Base-by-base conservation (phyloP, 2,888 invertebrate species). In the Sarcophaga caerulescens region DNA sequence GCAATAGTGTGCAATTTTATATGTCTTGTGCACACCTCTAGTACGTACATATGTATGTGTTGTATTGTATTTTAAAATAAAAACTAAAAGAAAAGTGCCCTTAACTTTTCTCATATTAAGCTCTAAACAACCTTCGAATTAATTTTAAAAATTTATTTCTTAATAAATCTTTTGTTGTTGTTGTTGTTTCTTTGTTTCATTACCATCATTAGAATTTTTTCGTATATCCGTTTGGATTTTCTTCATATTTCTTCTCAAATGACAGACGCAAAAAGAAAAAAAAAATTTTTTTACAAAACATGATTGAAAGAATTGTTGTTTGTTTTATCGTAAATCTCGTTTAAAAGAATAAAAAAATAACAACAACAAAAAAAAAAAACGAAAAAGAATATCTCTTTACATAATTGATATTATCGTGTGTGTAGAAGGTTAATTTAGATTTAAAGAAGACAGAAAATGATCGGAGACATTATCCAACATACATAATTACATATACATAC, bases 381-480 rank as follows among this genome's bases (percentile, higher is more conserved):
- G 10, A 1, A 0, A 35, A 10, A 35, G 8, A 82, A 85, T 85
- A 85, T 85, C 71, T 85, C 73, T 82, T 82, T 83, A 85, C 83
- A 85, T 83, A 85, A 83, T 85, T 82, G 83, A 85, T 85, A 83
- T 85, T 79, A 83, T 83, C 76, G 74, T 68, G 35, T 35, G 35
- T 52, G 78, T 75, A 76, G 35, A 85, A 75, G 85, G 71, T 80
- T 85, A 83, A 80, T 85, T 82, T 82, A 82, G 78, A 79, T 79
- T 82, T 79, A 80, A 47, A 47, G 65, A 52, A 52, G 59, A 81
- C 63, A 59, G 70, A 59, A 35, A 66, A 68, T 1, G n/a, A n/a
- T 19, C 21, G 19, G 47, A 19, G 65, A 23, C 12, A 52, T 52
- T 47, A 47, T 14, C 11, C 11, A 47, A 2, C 11, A 47, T n/a